Conservation (phyloP, 2,797 vertebrate genomes). For the Diglossa cyanea region DNA sequence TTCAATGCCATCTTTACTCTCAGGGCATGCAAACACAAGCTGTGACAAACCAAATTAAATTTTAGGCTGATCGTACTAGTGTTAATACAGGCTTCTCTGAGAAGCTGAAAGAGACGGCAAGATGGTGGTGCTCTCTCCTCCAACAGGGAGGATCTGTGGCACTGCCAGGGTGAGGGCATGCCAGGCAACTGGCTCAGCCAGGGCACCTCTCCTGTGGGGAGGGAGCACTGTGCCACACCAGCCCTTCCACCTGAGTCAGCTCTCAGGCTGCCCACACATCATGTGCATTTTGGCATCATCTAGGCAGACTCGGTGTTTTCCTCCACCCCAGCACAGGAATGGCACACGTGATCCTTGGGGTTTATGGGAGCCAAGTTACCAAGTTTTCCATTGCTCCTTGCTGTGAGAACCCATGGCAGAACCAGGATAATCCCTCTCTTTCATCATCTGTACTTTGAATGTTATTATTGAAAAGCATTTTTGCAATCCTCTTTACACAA, state of each 20-base stretch:
- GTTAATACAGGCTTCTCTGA: not conserved
- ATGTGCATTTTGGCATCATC: not conserved
- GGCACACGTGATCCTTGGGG: not conserved
- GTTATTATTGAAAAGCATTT: constrained; percentile 29
- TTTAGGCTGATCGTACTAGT: not conserved
- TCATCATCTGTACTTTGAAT: constrained; percentile 64
- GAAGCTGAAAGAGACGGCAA: accelerated
- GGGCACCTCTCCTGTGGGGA: not conserved
- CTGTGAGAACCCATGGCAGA: not conserved
- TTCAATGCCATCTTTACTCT: not conserved
- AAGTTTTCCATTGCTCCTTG: not conserved
- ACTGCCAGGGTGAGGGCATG: not conserved
- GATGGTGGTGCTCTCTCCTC: not conserved
- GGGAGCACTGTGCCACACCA: accelerated
- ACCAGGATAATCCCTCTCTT: not conserved
- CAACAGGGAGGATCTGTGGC: not conserved
- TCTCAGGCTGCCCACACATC: not conserved
- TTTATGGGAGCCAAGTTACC: not conserved
- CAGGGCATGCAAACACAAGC: not conserved
- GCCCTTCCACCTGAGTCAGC: not conserved
- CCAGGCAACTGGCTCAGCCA: not conserved
- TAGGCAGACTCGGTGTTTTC: accelerated
- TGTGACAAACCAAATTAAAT: not conserved
- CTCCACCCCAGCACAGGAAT: not conserved
- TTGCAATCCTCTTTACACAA: constrained; percentile 67